Percentiles rank a stretch among this genome's conserved stretches.
phyloP scores from a whole-genome alignment of 1,140 invertebrate genomes.

The Drosophila athabasca region DNA sequence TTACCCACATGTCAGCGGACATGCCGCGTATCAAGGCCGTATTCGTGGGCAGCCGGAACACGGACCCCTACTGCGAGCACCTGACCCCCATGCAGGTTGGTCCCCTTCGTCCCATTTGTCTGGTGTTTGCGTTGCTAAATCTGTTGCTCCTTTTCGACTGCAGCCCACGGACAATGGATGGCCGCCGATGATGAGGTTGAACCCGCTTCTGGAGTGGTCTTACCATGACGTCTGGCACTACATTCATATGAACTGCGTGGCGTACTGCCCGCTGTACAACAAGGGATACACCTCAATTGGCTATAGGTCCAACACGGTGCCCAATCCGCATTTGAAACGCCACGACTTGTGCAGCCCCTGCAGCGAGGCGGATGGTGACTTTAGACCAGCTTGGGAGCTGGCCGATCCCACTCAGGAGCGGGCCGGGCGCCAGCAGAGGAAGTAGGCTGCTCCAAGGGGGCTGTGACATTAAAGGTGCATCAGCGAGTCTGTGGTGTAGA shows the following conservation, averaged over 20 bases:
- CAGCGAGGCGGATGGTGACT: constrained; percentile 71
- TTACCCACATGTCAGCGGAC: constrained; percentile 87
- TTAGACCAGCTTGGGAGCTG: constrained; percentile 92
- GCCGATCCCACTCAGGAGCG: constrained; percentile 88
- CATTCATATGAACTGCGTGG: constrained; percentile 89
- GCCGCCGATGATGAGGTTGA: constrained; percentile 94
- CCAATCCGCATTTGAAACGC: constrained; percentile 89
- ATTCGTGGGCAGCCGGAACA: constrained; percentile 93
- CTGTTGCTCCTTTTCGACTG: background rate
- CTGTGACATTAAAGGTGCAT: background rate
- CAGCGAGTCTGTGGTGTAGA: constrained; percentile 1
- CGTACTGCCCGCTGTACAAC: constrained; percentile 96
- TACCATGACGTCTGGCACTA: constrained; percentile 96
- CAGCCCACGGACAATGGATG: constrained; percentile 93
- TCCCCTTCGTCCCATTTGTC: too few relatives aligned
- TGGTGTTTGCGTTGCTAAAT: too few relatives aligned
- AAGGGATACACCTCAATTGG: constrained; percentile 95
- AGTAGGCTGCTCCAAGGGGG: constrained; percentile 13
- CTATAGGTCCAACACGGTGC: constrained; percentile 89
- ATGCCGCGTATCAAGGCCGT: constrained; percentile 90
- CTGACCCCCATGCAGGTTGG: constrained; percentile 88
- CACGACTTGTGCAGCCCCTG: constrained; percentile 80
- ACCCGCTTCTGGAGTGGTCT: constrained; percentile 94
- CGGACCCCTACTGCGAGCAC: constrained; percentile 91
- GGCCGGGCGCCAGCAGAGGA: constrained; percentile 86